Percentiles rank a stretch among this genome's conserved stretches.
phyloP scores from a whole-genome alignment of 2,113 vertebrate species.

The Barbus barbus region DNA sequence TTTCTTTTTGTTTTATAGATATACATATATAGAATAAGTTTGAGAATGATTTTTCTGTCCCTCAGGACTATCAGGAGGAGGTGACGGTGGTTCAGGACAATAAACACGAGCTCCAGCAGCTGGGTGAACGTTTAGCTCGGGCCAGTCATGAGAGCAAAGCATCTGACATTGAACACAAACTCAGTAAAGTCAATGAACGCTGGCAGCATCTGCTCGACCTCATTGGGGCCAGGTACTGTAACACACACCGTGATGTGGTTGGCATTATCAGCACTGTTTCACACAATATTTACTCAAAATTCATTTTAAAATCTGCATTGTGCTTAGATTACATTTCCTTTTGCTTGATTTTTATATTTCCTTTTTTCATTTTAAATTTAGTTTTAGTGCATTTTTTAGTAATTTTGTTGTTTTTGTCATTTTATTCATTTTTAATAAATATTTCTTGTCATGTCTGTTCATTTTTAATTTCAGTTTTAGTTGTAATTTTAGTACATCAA shows the following conservation, averaged over 20 bases:
- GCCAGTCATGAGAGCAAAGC: conserved; percentile 92
- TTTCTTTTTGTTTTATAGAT: background rate
- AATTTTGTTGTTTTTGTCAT: background rate
- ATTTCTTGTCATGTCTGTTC: background rate
- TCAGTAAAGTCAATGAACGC: conserved; percentile 87
- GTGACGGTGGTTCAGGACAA: conserved; percentile 84
- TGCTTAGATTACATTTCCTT: background rate
- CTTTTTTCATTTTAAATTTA: too few relatives aligned
- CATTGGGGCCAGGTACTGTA: conserved; percentile 85
- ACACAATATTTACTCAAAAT: background rate
- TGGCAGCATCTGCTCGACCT: conserved; percentile 98
- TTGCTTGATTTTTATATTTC: background rate
- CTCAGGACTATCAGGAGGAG: conserved; percentile 96
- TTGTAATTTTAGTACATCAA: background rate
- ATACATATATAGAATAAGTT: background rate
- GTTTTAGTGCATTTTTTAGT: background rate
- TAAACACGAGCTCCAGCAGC: conserved; percentile 88
- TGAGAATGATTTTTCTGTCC: too few relatives aligned
- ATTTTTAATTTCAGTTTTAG: background rate
- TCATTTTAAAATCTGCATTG: background rate
- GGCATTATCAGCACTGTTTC: background rate
- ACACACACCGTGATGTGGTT: conserved; percentile 22
- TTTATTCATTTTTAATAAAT: background rate
- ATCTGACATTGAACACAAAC: conserved; percentile 90
- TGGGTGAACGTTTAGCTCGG: conserved; percentile 88